Base-by-base conservation (phyloP, 2,888 invertebrate genomes). In the Chymomyza procnemis region DNA sequence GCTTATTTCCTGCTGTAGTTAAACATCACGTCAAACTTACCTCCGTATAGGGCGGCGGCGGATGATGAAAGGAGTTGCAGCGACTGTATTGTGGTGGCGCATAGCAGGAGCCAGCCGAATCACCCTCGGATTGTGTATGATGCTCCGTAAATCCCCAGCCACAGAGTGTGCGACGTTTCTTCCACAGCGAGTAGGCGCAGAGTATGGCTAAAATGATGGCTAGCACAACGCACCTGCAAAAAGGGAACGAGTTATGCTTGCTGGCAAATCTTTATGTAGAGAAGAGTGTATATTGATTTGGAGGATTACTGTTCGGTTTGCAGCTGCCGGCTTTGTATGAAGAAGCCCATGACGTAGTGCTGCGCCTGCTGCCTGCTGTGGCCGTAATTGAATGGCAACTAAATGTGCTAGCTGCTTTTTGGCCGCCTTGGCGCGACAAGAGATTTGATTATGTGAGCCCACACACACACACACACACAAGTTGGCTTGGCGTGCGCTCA, bases 31-130 rank as follows among this genome's bases (percentile, higher is more conserved):
- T 41, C 12, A 16, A 46, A 70, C 69, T 83, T 90, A 96, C 96
- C 94, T 96, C 96, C 71, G 95, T 95, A 91, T 96, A 96, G 0
- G 96, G 96, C 19, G 96, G 96, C 30, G 96, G 96, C 2, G 95
- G 94, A 88, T 95, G 95, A 86, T 95, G 95, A 89, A 96, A 95
- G 67, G 96, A 96, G 69, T 95, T 95, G 88, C 96, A 96, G 88
- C 96, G 94, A 89, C 95, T 95, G 90, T 96, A 96, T 81, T 95
- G 95, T 0, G 96, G 96, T 8, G 96, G 96, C 0, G 95, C 95
- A 90, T 95, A 96, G 85, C 95, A 95, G 0, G 96, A 96, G 48
- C 95, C 95, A 3, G 95, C 94, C 0, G 95, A 96, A 89, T 95
- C 95, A 26, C 94, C 94, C 82, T 96, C 95, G 0, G 95, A 95